phyloP scores from a whole-genome alignment of 2,113 vertebrate genomes.

The Takifugu bimaculatus region DNA sequence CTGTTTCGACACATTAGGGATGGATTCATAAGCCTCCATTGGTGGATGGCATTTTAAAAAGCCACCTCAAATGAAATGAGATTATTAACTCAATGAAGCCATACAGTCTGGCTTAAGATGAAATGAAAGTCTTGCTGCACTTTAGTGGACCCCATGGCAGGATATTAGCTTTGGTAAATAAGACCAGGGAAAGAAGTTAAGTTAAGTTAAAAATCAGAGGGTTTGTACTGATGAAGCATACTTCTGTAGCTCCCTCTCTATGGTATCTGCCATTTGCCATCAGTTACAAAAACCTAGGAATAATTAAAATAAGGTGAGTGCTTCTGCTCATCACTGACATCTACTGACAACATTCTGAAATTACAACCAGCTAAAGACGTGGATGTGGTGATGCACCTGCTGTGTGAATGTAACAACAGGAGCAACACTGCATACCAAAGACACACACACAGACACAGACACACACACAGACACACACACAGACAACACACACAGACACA shows the following conservation, averaged over 20 bases:
- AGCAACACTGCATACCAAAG: neutral
- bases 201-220: constrained; percentile 9
- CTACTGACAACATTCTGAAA: constrained; percentile 56
- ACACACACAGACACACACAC: neutral
- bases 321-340: constrained; percentile 46
- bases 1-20: constrained; percentile 61
- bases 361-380: neutral
- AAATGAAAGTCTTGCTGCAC: constrained; percentile 53
- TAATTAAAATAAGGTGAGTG: neutral
- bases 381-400: neutral
- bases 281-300: constrained; percentile 8
- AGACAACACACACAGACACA: too few species aligned
- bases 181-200: constrained; percentile 6
- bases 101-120: constrained; percentile 41
- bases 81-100: constrained; percentile 48
- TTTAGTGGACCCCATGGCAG: constrained; percentile 51
- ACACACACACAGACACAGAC: neutral
- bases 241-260: constrained; percentile 11
- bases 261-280: constrained; percentile 1
- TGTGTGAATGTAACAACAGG: neutral
- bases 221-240: constrained; percentile 15
- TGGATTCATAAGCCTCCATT: constrained; percentile 43
- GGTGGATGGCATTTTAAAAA: constrained; percentile 32
- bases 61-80: constrained; percentile 24
- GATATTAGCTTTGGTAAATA: constrained; percentile 49